Base-by-base conservation (phyloP, 2,888 invertebrate genomes). In the Romanomermis culicivorax region DNA sequence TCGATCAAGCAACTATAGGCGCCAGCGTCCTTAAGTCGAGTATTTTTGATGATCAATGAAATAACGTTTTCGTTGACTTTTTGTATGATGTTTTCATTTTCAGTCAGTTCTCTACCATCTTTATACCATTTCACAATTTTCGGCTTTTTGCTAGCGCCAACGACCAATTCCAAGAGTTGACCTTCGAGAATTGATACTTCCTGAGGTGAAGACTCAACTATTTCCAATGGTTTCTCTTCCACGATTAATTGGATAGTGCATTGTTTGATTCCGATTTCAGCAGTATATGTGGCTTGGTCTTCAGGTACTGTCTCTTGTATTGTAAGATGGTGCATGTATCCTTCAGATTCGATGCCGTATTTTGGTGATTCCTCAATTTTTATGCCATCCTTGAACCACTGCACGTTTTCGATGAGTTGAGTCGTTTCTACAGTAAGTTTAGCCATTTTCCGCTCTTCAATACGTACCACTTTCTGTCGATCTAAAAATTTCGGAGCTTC, bases 281-380 rank as follows among this genome's bases (percentile, higher is more conserved):
- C 65, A 49, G 61, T 60, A 58, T 66, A 66, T 2, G 61, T 60
- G 52, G 65, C 66, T 52, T 64, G 63, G 58, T 66, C 66, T 3
- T 55, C 56, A 7, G 62, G 53, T 11, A 55, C 52, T 1, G 63
- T 62, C 24, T 61, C 58, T 20, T 58, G 53, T 27, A 49, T 49
- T 27, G 27, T 27, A 25, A 49, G 50, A 25, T 49, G 26, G 29
- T 49, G 50, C 27, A 27, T 27, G 20, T 27, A 49, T 29, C 50
- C 50, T 29, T 49, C 50, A 3, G 7, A 3, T 3, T 27, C 11
- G 11, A 49, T 27, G 7, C 14, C 27, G 27, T 17, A 27, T 29
- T 49, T 49, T 7, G 27, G 11, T 7, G 25, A 3, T 49, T 25
- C 27, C 4, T 25, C 14, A 4, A 49, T 27, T 20, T 11, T 11